Evolutionary conservation across 1,140 invertebrate species (phyloP), one percentile per base, ranked within the genome.

Genomic region (Drosophila sp.): DNA sequence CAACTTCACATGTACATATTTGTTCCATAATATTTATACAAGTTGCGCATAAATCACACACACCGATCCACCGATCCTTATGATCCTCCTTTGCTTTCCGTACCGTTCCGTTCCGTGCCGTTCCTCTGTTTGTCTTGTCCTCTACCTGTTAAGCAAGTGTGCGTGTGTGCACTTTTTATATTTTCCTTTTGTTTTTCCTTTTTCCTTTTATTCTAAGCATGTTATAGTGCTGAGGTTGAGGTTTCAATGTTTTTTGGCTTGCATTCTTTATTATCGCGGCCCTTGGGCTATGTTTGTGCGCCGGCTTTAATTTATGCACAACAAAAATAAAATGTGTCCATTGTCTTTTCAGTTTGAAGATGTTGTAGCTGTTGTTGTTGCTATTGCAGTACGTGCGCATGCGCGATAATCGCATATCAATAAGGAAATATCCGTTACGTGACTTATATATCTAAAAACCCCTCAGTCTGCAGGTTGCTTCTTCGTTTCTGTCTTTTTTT

Each of bases 401-500:
- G 90, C 78, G 82, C 89, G 81, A 80, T 91, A 80, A 91, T 89
- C 75, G 84, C 82, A 91, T 91, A 90, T 87, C 89, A 91, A 91
- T 91, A 90, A 90, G 81, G 79, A 91, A 90, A 91, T 91, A 91
- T 91, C 89, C 89, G 89, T 91, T 91, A 91, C 89, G 89, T 91
- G 89, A 91, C 89, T 90, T 81, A 90, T 90, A 90, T 90, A 87
- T 87, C 66, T 81, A 78, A 78, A 87, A 89, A 70, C 61, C 72
- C 21, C 29, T 54, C 36, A 29, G 53, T 36, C 69, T 79, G 57
- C 67, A 50, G 58, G 53, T 56, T 56, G 36, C 34, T 51, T 51
- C 38, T 45, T 14, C 21, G 1, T 21, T 21, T 21, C 21, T 21
- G n/a, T 21, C 21, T 21, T 2, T 21, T 21, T 21, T 21, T 21